Base-by-base conservation (phyloP, 1,140 invertebrate species). In the Laupala kohalensis region DNA sequence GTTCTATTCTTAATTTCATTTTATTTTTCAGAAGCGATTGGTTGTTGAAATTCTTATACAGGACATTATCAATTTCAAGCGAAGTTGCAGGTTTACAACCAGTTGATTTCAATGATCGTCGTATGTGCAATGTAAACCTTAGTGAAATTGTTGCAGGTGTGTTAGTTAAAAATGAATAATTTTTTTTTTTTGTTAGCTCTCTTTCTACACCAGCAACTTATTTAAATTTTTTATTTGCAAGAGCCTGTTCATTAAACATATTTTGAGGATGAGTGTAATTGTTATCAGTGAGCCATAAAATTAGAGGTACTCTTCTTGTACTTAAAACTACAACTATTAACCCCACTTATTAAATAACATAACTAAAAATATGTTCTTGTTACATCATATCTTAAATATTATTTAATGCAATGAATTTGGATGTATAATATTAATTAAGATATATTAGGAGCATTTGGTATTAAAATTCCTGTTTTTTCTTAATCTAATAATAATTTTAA, bases 21-120 rank as follows among this genome's bases (percentile, higher is more conserved):
- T 27, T 77, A 72, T 71, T 75, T 77, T 79, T 6, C 73, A 86
- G 84, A 62, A 81, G 81, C 64, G 88, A 90, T 77, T 89, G 88
- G 88, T 77, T 90, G n/a, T 77, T 90, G 25, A 87, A 86, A 77
- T 89, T 89, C 77, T 76, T 90, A 12, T 89, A 89, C 75, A 79
- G 88, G 69, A 87, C 88, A 25, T 81, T 88, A 9, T 87, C 87
- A 27, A 80, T 82, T 77, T 77, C 79, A 5, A 81, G 83, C 64
- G 78, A 86, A 15, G 86, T 89, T 70, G 88, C 88, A 69, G 88
- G 88, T 4, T 78, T 89, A 3, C 81, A 84, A 72, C 83, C 85
- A 65, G 79, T 90, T 37, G 80, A 83, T 28, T 84, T 84, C 80
- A 74, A 83, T 12, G 79, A 85, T 74, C 76, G 83, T 62, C 78